Percentiles rank a stretch among this genome's conserved stretches.
These are phyloP conservation scores for Lycocerus yunnanus DNA, from an alignment of 2,888 invertebrate genomes.

Conservation along the genomic window DNA sequence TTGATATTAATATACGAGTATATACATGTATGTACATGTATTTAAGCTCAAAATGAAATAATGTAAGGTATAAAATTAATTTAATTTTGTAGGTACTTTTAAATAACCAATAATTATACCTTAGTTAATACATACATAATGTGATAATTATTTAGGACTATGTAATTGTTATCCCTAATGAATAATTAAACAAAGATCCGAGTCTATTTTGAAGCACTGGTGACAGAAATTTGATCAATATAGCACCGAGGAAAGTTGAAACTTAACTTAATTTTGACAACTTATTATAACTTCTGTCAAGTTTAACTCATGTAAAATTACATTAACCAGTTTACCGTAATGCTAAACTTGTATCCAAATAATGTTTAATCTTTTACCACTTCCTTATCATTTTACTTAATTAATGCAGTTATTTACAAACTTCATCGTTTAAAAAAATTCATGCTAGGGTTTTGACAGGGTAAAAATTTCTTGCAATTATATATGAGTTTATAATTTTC, in stretches of 20 bases:
- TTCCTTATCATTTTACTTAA: neutral
- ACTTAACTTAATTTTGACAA: neutral
- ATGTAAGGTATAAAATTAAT: no score
- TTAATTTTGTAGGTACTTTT: neutral
- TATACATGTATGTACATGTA: no score
- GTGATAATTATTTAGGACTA: neutral
- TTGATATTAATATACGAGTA: neutral
- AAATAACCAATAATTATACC: neutral
- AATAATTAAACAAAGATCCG: neutral
- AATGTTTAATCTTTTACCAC: neutral
- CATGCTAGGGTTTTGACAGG: neutral
- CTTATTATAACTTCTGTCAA: neutral
- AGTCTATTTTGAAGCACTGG: neutral
- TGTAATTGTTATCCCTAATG: neutral
- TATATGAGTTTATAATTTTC: neutral
- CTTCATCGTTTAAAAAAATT: no score
- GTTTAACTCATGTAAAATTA: neutral
- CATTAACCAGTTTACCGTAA: neutral
- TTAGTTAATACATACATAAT: neutral
- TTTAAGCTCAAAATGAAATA: neutral
- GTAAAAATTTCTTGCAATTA: neutral
- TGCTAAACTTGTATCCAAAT: neutral
- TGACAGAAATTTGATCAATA: neutral
- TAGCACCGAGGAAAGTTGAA: neutral
- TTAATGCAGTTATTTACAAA: neutral